Base-by-base conservation (phyloP, 2,113 vertebrate species). In the Chaetodon trifascialis region DNA sequence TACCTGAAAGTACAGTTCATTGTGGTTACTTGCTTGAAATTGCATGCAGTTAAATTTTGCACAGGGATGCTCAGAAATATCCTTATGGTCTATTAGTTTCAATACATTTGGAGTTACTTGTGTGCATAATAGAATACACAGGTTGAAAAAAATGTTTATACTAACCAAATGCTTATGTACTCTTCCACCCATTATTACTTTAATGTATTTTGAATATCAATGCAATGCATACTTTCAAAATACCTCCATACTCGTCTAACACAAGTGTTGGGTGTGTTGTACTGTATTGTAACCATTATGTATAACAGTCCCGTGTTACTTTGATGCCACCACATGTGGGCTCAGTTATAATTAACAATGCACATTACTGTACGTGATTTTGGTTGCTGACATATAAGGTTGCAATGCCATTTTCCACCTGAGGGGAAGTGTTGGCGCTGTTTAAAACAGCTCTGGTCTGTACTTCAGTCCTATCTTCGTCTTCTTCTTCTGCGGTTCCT, bases 401-500 rank as follows among this genome's bases (percentile, higher is more conserved):
- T 93, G 86, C 74, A 91, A 23, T 92, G 0, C 21, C 55, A 2
- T 0, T 4, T 17, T 9, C 1, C 9, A 17, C 91, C 91, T 85
- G 58, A 12, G 17, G 19, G 0, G 25, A 9, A 23, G 21, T 25
- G 14, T 36, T 16, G 89, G 86, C 88, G 92, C 92, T 93, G 88
- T 89, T 83, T 12, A 30, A 42, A 87, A 16, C 1, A 1, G 1
- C 60, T 10, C 14, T 46, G 25, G 12, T 30, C 12, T 44, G 0
- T 54, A 21, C n/a, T 46, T 63, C 17, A 9, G 17, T 12, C 5
- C 68, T 19, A 1, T 19, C 60, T 19, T 76, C 21, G 7, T 54
- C 25, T 54, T 84, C 88, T 89, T 82, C 85, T 91, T 86, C 82
- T 84, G 7, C 73, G 56, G 11, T 91, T 76, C 76, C 74, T 84